These are phyloP conservation scores for Nymphalis urticae DNA, from an alignment of 2,888 invertebrate species.

Conservation along the genomic window DNA sequence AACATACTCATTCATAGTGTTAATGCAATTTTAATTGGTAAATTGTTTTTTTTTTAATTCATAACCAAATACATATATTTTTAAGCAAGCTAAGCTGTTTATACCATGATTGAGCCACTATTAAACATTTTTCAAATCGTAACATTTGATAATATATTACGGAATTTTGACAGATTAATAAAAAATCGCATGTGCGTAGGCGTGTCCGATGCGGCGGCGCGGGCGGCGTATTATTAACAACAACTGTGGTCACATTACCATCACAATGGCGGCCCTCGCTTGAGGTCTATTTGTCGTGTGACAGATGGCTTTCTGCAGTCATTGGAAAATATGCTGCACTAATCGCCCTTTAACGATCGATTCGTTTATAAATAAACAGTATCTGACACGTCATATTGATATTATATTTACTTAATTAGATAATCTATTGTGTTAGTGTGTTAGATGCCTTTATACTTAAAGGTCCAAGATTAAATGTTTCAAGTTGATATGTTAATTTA, in stretches of 20 bases:
- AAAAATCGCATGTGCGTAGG: slow-evolving; percentile 45
- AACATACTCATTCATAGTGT: too few relatives aligned
- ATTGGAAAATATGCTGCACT: slow-evolving; percentile 31
- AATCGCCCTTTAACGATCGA: slow-evolving; percentile 36
- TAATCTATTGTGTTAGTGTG: too few relatives aligned
- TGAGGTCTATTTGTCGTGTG: slow-evolving; percentile 41
- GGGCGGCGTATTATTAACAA: slow-evolving; percentile 38
- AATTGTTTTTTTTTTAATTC: too few relatives aligned
- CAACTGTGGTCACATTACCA: slow-evolving; percentile 49
- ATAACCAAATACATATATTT: too few relatives aligned
- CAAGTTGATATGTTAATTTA: too few relatives aligned
- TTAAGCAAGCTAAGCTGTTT: neutral
- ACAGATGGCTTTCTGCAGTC: slow-evolving; percentile 41
- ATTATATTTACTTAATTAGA: neutral
- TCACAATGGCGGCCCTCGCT: slow-evolving; percentile 43
- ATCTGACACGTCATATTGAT: neutral
- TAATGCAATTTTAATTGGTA: too few relatives aligned
- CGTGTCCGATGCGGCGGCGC: slow-evolving; percentile 45
- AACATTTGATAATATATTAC: slow-evolving; percentile 1
- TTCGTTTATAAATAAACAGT: neutral
- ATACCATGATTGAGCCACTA: neutral
- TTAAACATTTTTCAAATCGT: slow-evolving; percentile 1
- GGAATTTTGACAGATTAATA: slow-evolving; percentile 26
- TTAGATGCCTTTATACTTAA: too few relatives aligned
- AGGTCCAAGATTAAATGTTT: too few relatives aligned